phyloP scores from a whole-genome alignment of 2,113 vertebrate species.

The Nesoenas mayeri region DNA sequence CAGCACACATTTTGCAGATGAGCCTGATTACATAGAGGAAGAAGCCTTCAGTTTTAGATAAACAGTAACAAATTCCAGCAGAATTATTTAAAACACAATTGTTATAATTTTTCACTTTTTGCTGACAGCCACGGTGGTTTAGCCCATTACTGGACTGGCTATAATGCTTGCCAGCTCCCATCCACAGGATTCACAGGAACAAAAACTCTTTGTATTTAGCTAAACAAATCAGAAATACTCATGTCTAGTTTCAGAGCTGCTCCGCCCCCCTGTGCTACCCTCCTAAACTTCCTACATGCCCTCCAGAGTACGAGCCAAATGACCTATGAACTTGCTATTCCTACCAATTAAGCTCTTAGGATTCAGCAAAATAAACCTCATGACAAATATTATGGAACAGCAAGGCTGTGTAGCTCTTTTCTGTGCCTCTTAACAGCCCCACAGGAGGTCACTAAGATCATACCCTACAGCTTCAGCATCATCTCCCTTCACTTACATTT shows the following conservation, averaged over 20 bases:
- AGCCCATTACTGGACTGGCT: not conserved
- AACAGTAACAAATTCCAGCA: not conserved
- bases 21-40: not conserved
- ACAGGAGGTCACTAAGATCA: not conserved
- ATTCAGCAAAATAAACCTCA: not conserved
- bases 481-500: constrained; percentile 41
- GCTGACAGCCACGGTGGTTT: not conserved
- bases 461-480: not conserved
- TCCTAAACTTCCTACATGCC: not conserved
- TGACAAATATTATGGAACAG: not conserved
- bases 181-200: not conserved
- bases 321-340: not conserved
- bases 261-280: rapidly evolving
- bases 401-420: not conserved
- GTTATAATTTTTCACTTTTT: not conserved
- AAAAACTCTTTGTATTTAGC: not conserved
- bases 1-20: not conserved
- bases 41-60: not conserved
- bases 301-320: not conserved
- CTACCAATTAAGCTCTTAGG: not conserved
- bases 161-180: not conserved
- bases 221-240: not conserved
- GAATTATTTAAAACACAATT: not conserved
- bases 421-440: not conserved
- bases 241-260: not conserved